Evolutionary conservation across 1,140 invertebrate species (phyloP), one percentile per base, ranked within the genome.

Genomic region (Drosophila mauritiana): DNA sequence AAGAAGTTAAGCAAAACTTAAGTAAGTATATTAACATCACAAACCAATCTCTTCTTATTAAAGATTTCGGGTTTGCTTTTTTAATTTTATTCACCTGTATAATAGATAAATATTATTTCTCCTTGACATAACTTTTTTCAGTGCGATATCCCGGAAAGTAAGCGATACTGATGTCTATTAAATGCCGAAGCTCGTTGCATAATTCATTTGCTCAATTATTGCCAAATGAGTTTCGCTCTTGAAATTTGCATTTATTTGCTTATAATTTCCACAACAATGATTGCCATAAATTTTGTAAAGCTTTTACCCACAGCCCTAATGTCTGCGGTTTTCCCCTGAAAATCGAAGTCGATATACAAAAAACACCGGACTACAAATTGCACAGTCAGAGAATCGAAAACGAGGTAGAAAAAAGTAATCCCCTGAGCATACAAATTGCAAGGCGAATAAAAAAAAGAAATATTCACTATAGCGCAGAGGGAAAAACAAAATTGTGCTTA

Each of bases 381-480:
- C 64, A 63, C 42, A 62, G 51, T 42, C 77, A 63, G 53, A 48
- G 51, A 65, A 77, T 64, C 61, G 46, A 53, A 34, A 57, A 40
- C 7, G 3, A 55, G n/a, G 46, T 34, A 42, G n/a, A 48, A 20
- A 43, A 45, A 54, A 75, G 49, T 62, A 76, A 80, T 65, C 75
- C 70, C 63, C 46, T 43, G 45, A 63, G 61, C 55, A 40, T 39
- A 84, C 56, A 74, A 84, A 79, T 84, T 79, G 80, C 80, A 68
- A 15, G 27, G 13, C 43, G 48, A 51, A 64, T 68, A 36, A 39
- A 65, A 61, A 62, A 61, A 8, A 31, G 8, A 31, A 0, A 49
- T 17, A 31, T 36, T 8, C 27, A 20, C 20, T 45, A 45, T n/a
- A 34, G 58, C 10, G 51, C 8, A n/a, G 22, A 8, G 17, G 36